Evolutionary conservation across 2,797 vertebrate species (phyloP).

Genomic region (Dromococcyx pavoninus): DNA sequence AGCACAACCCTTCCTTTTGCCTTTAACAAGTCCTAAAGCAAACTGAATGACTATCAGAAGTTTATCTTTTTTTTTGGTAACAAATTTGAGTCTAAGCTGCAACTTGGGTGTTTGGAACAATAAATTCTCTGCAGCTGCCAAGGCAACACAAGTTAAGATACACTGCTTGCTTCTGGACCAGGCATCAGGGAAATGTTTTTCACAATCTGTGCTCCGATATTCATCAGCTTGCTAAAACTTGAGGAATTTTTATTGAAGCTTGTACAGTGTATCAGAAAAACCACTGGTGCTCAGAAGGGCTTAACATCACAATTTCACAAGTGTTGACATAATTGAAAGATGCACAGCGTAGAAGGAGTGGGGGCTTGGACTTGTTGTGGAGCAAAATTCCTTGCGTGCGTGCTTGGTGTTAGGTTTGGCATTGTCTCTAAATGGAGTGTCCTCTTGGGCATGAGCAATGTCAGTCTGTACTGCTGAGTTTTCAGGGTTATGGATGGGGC

Average conservation of each 20-base stretch:
- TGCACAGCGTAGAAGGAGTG: background rate
- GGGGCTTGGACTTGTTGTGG: background rate
- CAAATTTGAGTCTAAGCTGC: background rate
- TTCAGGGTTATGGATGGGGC: background rate
- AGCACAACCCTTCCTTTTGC: background rate
- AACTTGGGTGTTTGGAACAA: background rate
- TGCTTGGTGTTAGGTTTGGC: background rate
- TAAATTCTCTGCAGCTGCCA: background rate
- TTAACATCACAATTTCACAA: constrained; percentile 6
- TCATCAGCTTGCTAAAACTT: background rate
- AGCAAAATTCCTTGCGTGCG: background rate
- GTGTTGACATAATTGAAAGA: background rate
- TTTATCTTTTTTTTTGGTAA: background rate
- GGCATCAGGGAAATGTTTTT: constrained; percentile 14
- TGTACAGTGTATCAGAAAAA: constrained; percentile 18
- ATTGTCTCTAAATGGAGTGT: background rate
- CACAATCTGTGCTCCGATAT: background rate
- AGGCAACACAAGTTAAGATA: background rate
- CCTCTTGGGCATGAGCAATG: background rate
- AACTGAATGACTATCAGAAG: background rate
- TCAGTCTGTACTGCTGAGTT: background rate
- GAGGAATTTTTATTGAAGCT: constrained; percentile 26
- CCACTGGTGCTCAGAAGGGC: background rate
- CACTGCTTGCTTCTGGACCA: constrained; percentile 13
- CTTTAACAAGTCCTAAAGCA: background rate